A percentile compares a stretch with the other conserved stretches of the same genome.
These are phyloP conservation scores for Xyrauchen texanus DNA, from an alignment of 2,113 vertebrate species.

Conservation along the genomic window DNA sequence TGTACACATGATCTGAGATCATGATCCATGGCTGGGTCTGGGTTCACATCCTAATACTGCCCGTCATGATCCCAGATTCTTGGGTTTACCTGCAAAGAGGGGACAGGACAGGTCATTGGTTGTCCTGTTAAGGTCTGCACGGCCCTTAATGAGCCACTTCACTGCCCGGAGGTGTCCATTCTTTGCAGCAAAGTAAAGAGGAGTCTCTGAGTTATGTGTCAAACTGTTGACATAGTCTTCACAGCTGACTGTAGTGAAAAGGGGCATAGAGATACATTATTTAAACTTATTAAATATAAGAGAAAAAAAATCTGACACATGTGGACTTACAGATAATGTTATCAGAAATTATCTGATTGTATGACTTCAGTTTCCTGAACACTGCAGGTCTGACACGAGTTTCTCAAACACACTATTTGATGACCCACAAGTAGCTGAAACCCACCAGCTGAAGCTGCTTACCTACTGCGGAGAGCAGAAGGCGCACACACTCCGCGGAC, in stretches of 20 bases:
- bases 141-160: conserved; percentile 77
- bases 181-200: conserved; percentile 82
- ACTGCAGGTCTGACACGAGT: too few species aligned
- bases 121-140: conserved; percentile 76
- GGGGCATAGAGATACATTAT: too few species aligned
- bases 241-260: conserved; percentile 53
- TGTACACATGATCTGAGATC: too few species aligned
- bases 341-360: too few species aligned
- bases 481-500: conserved; percentile 75
- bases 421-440: too few species aligned
- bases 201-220: conserved; percentile 84
- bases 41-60: background rate
- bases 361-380: too few species aligned
- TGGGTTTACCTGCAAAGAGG: conserved; percentile 82
- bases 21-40: too few species aligned
- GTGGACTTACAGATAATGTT: too few species aligned
- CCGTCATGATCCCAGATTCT: background rate
- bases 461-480: conserved; percentile 72
- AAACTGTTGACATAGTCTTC: conserved; percentile 75
- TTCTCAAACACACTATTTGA: too few species aligned
- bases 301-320: too few species aligned
- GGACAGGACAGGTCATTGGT: conserved; percentile 84
- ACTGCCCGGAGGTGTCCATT: conserved; percentile 74
- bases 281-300: background rate
- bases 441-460: conserved; percentile 66